Evolutionary conservation across 2,113 vertebrate genomes (phyloP).

Genomic region (Castor canadensis): DNA sequence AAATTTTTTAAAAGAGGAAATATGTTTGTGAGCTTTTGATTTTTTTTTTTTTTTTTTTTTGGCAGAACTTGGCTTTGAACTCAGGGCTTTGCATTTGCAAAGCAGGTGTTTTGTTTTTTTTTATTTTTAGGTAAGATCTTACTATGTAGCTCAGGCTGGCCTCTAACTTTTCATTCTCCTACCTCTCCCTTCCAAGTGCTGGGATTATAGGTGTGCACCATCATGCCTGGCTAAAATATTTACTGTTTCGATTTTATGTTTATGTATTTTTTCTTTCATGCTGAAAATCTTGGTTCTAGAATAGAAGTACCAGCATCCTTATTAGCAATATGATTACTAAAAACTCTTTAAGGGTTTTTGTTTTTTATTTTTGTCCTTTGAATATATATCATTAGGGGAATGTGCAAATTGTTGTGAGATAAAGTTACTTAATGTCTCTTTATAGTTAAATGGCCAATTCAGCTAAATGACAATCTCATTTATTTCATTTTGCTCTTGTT

Average conservation of each 20-base stretch:
- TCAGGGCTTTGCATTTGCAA: no score
- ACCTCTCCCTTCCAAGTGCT: not conserved
- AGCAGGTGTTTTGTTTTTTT: not conserved
- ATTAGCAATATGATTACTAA: slow-evolving; percentile 15
- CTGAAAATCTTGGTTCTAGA: not conserved
- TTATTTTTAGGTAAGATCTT: not conserved
- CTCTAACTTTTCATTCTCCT: not conserved
- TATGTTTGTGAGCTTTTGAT: not conserved
- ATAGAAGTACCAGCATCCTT: slow-evolving; percentile 1
- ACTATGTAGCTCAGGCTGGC: not conserved
- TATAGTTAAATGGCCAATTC: slow-evolving; percentile 30
- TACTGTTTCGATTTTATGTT: slow-evolving; percentile 8
- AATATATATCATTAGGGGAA: not conserved
- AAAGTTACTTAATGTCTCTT: slow-evolving; percentile 33
- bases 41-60: not conserved
- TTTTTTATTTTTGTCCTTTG: not conserved
- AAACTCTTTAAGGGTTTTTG: not conserved
- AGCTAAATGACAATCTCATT: slow-evolving; percentile 27
- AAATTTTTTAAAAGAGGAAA: slow-evolving; percentile 16
- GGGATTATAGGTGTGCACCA: not conserved
- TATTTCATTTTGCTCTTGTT: slow-evolving; percentile 44
- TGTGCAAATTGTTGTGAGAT: not conserved
- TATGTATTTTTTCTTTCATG: slow-evolving; percentile 19
- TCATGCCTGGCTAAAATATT: not conserved
- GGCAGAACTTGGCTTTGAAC: no score